phyloP scores from a whole-genome alignment of 2,797 vertebrate genomes.

The Vespertilio murinus region DNA sequence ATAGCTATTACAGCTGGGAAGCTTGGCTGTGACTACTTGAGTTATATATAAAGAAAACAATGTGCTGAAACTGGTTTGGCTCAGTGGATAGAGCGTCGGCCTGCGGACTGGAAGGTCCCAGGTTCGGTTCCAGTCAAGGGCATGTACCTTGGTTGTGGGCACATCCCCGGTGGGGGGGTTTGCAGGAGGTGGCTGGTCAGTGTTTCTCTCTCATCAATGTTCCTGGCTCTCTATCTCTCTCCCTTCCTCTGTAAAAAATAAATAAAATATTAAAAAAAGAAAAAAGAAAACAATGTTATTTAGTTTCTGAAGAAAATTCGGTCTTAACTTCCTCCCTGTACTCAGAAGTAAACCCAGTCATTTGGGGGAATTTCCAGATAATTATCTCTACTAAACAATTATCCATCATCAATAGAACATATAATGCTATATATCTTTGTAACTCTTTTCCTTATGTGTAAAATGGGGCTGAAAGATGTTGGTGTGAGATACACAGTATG shows the following conservation, averaged over 20 bases:
- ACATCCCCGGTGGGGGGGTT: too few species aligned
- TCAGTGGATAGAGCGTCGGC: too few species aligned
- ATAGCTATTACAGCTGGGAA: not conserved
- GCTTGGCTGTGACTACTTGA: not conserved
- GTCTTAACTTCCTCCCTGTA: not conserved
- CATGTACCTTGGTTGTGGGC: too few species aligned
- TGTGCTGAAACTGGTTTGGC: too few species aligned
- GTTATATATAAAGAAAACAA: not conserved
- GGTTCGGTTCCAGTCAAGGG: too few species aligned
- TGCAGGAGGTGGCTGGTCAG: too few species aligned
- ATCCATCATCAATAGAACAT: not conserved
- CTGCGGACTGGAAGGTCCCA: too few species aligned
- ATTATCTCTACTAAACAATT: not conserved
- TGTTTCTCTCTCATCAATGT: too few species aligned
- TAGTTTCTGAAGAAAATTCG: not conserved
- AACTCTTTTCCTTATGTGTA: not conserved
- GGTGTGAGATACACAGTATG: not conserved
- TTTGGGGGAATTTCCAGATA: not conserved
- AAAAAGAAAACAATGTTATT: not conserved
- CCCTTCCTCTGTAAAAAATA: too few species aligned
- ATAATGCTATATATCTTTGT: not conserved
- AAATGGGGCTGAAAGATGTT: not conserved
- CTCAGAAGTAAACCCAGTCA: not conserved
- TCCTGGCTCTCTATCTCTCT: too few species aligned
- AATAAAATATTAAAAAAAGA: too few species aligned